Evolutionary conservation across 2,888 invertebrate species (phyloP), one percentile per base, ranked within the genome.

Genomic region (Clusia tigrina): DNA sequence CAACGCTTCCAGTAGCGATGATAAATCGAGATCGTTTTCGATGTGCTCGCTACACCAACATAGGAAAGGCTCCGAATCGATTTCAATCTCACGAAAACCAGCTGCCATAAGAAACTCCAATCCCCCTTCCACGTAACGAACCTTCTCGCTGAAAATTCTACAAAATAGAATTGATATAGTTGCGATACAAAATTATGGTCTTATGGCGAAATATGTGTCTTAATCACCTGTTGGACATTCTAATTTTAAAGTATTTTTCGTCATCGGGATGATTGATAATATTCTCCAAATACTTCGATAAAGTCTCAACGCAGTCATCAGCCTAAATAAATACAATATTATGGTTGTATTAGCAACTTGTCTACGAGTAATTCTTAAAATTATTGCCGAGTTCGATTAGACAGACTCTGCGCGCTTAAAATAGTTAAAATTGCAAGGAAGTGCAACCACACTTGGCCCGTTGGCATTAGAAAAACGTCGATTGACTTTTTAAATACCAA

Each of bases 251-350:
- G 82, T 90, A 98, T 79, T 98, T 98, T 64, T 92, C 91, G 76
- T 96, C 95, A 1, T 87, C 87, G 0, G 96, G 96, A 82, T 94
- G 88, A 52, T 89, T 88, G 2, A 94, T 86, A 48, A 98, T 91
- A 79, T 98, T 98, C 76, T 95, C 93, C 71, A 98, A 84, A 85
- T 96, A 96, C 82, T 94, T 95, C 74, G 89, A 89, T 12, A 98
- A 81, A 2, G 93, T 95, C 70, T 95, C 93, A 12, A 96, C 88
- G 78, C 97, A 95, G 1, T 88, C 87, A 53, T 89, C 90, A 15
- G 95, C 88, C 78, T 90, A 90, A 83, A 66, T 51, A 65, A 67
- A 57, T 51, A 1, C 12, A 22, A 37, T 37, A 32, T 54, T 25
- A 22, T 2, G 2, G 18, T 17, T 32, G 10, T 5, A 32, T 26